Evolutionary conservation across 2,888 invertebrate genomes (phyloP).

Genomic region (Lydus trimaculatus): DNA sequence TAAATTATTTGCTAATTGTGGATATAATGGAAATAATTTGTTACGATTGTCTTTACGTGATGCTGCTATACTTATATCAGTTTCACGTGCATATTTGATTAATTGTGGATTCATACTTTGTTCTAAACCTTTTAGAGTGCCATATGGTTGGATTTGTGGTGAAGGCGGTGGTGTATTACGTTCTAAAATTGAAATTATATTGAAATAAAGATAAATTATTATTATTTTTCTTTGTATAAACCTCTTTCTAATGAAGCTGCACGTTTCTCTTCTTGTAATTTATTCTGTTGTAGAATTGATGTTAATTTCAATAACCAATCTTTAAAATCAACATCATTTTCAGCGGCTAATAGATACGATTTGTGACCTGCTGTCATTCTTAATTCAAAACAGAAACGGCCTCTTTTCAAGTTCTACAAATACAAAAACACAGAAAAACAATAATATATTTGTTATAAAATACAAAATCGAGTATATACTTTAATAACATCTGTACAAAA

Average conservation of each 20-base stretch:
- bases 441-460: neutral
- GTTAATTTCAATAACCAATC: slow-evolving; percentile 87
- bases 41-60: slow-evolving; percentile 82
- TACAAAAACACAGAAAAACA: neutral
- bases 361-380: slow-evolving; percentile 87
- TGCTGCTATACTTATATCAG: slow-evolving; percentile 84
- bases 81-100: slow-evolving; percentile 89
- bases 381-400: slow-evolving; percentile 86
- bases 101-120: slow-evolving; percentile 93
- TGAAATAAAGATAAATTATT: neutral
- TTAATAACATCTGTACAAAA: slow-evolving; percentile 89
- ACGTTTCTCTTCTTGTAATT: slow-evolving; percentile 80
- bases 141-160: slow-evolving; percentile 72
- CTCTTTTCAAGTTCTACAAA: slow-evolving; percentile 80
- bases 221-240: too few relatives aligned
- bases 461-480: too few relatives aligned
- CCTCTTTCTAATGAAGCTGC: slow-evolving; percentile 70
- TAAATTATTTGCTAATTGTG: slow-evolving; percentile 64
- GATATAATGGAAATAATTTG: slow-evolving; percentile 78
- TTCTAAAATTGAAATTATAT: slow-evolving; percentile 42
- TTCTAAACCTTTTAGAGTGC: slow-evolving; percentile 86
- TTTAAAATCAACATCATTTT: slow-evolving; percentile 80
- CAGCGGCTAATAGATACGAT: slow-evolving; percentile 85
- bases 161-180: slow-evolving; percentile 67
- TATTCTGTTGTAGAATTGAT: slow-evolving; percentile 84